A percentile compares a stretch with the other conserved stretches of the same genome.
phyloP scores from a whole-genome alignment of 2,113 vertebrate genomes.

The Psephotus haematonotus region DNA sequence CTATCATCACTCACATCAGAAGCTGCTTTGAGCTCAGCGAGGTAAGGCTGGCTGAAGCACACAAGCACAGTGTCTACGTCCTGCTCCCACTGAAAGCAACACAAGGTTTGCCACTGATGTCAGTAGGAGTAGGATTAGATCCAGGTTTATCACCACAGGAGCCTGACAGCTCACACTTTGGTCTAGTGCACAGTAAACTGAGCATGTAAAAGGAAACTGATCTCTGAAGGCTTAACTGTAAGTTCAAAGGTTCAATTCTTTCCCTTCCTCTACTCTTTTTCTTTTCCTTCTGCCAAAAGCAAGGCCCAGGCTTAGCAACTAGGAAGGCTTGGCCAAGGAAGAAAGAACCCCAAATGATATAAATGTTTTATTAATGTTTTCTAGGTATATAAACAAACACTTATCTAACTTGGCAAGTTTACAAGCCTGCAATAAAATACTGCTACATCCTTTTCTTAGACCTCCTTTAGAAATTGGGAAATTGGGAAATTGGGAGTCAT shows the following conservation, averaged over 20 bases:
- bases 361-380: background rate
- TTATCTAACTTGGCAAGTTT: background rate
- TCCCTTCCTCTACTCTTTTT: background rate
- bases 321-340: background rate
- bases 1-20: background rate
- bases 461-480: conserved; percentile 2
- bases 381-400: background rate
- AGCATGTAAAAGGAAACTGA: background rate
- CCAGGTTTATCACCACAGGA: background rate
- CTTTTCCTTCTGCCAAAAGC: background rate
- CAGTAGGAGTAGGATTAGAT: background rate
- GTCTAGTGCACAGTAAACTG: background rate
- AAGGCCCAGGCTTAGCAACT: background rate
- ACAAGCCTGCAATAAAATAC: background rate
- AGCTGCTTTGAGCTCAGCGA: background rate
- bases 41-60: background rate
- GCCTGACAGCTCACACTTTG: background rate
- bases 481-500: background rate
- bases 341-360: background rate
- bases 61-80: rapidly evolving
- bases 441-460: background rate
- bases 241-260: background rate
- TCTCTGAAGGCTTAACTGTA: background rate
- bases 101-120: background rate
- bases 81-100: background rate